These are phyloP conservation scores for Latrodectus hesperus DNA, from an alignment of 2,888 invertebrate species.

Conservation along the genomic window DNA sequence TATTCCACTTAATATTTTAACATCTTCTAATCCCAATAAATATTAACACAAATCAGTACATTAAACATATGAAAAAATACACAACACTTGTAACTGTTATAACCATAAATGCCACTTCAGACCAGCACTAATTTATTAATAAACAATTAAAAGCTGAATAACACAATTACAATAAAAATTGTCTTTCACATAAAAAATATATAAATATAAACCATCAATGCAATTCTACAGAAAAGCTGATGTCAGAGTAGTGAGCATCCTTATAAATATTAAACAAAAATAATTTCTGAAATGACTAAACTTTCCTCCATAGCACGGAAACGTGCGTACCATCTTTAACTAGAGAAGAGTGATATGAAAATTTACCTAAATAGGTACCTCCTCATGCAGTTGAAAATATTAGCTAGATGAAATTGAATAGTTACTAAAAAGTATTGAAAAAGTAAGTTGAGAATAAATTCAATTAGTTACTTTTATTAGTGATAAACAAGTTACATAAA, in stretches of 20 bases:
- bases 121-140: too few species aligned
- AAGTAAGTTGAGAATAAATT: neutral
- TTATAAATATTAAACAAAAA: neutral
- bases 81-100: too few species aligned
- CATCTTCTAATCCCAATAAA: too few species aligned
- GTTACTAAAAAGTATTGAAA: neutral
- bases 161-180: neutral
- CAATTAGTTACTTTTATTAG: too few species aligned
- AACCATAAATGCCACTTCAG: too few species aligned
- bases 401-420: too few species aligned
- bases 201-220: neutral
- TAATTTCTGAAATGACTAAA: neutral
- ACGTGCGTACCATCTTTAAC: neutral
- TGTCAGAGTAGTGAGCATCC: neutral
- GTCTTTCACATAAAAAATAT: neutral
- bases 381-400: constrained; percentile 2
- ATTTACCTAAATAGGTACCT: neutral
- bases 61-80: too few species aligned
- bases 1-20: too few species aligned
- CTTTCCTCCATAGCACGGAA: neutral
- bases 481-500: too few species aligned
- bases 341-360: neutral
- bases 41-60: too few species aligned
- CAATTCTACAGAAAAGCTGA: neutral
- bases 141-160: too few species aligned